A percentile compares a stretch with the other conserved stretches of the same genome.
phyloP scores from a whole-genome alignment of 2,797 vertebrate genomes.

The Pelochelys cantorii region DNA sequence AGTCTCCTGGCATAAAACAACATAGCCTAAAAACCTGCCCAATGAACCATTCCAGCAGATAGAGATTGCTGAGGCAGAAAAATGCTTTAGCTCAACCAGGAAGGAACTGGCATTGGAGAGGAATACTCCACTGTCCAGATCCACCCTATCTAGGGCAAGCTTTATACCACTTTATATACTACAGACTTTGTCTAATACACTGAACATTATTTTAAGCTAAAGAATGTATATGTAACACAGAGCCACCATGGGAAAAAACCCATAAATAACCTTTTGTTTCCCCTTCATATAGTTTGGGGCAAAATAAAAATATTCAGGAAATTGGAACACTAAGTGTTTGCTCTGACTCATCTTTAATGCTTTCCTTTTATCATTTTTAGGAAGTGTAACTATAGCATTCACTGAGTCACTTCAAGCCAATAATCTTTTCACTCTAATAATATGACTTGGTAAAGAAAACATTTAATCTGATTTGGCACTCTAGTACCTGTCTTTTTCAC shows the following conservation, averaged over 20 bases:
- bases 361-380: neutral
- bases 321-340: neutral
- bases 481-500: neutral
- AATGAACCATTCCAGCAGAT: neutral
- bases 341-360: rapidly evolving
- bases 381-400: neutral
- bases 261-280: neutral
- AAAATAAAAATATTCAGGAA: neutral
- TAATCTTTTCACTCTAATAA: no score
- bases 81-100: neutral
- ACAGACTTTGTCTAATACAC: neutral
- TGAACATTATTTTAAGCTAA: neutral
- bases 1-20: neutral
- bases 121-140: neutral
- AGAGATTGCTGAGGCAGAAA: neutral
- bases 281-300: neutral
- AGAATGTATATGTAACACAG: neutral
- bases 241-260: neutral
- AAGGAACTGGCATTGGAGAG: neutral
- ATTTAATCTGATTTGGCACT: neutral
- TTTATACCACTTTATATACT: neutral
- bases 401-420: neutral
- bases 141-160: neutral
- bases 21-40: neutral
- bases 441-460: neutral